Base-by-base conservation (phyloP, 2,888 invertebrate genomes). In the Acrocyrtus sp. region DNA sequence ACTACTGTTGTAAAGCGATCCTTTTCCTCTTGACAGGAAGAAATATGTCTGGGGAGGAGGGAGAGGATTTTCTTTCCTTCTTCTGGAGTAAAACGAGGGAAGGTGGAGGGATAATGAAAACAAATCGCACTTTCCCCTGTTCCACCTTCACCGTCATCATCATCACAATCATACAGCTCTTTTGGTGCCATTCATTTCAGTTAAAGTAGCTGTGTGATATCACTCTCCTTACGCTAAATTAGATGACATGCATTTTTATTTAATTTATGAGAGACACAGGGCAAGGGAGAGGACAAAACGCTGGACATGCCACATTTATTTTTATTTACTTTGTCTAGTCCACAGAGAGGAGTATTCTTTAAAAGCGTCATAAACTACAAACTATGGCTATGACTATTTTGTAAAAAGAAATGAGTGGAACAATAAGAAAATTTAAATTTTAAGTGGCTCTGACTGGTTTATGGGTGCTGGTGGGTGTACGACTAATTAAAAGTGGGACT, bases 71-170 rank as follows among this genome's bases (percentile, higher is more conserved):
- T n/a, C n/a, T n/a, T n/a, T n/a, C n/a, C n/a, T n/a, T n/a, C n/a
- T n/a, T n/a, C n/a, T n/a, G n/a, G n/a, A 57, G 41, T 50, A 57
- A 57, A 41, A 65, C 10, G 24, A 54, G n/a, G n/a, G n/a, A n/a
- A n/a, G n/a, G n/a, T 43, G 24, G 41, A 17, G 2, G 19, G 8
- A 15, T 57, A 66, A 66, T 47, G 66, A 66, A 48, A 66, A 66
- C 66, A 66, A 66, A 66, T 66, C 57, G 41, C 29, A 57, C n/a
- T n/a, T n/a, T n/a, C n/a, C n/a, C n/a, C n/a, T n/a, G n/a, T n/a
- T n/a, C n/a, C n/a, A n/a, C n/a, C n/a, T n/a, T n/a, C n/a, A n/a
- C n/a, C n/a, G n/a, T n/a, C n/a, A n/a, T n/a, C n/a, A n/a, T n/a
- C n/a, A n/a, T n/a, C n/a, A 56, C 43, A 56, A 26, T 53, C 22